Conservation (phyloP, 2,888 invertebrate genomes). For the Drosophila antonietae region DNA sequence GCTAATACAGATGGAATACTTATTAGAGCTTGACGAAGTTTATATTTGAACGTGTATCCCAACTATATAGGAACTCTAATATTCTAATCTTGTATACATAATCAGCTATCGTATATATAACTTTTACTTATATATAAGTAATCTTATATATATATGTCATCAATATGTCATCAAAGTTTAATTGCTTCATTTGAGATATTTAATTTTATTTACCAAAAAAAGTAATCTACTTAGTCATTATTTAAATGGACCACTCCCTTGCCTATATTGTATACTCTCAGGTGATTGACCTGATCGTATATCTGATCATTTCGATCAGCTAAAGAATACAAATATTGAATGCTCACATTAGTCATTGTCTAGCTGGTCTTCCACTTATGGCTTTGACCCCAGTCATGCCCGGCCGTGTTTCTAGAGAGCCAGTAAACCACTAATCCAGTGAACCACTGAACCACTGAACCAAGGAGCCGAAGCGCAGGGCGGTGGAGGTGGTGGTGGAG, state of each 20-base stretch:
- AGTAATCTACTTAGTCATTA: neutral
- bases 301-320: neutral
- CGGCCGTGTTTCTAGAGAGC: conserved; percentile 9
- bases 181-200: neutral
- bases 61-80: too few species aligned
- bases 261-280: neutral
- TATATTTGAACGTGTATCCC: too few species aligned
- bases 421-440: conserved; percentile 32
- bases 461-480: conserved; percentile 20
- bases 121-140: too few species aligned
- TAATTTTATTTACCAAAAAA: neutral
- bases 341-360: neutral
- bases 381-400: conserved; percentile 30
- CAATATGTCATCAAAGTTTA: neutral
- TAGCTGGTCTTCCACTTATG: conserved; percentile 1
- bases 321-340: neutral
- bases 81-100: too few species aligned
- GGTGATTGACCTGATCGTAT: neutral
- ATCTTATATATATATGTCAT: neutral
- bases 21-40: too few species aligned
- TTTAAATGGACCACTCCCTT: neutral
- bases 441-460: conserved; percentile 52
- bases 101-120: too few species aligned
- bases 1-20: neutral
- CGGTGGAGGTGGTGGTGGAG: conserved; percentile 2